Conservation (phyloP, 1,140 invertebrate genomes). For the Potamilus streckersoni region DNA sequence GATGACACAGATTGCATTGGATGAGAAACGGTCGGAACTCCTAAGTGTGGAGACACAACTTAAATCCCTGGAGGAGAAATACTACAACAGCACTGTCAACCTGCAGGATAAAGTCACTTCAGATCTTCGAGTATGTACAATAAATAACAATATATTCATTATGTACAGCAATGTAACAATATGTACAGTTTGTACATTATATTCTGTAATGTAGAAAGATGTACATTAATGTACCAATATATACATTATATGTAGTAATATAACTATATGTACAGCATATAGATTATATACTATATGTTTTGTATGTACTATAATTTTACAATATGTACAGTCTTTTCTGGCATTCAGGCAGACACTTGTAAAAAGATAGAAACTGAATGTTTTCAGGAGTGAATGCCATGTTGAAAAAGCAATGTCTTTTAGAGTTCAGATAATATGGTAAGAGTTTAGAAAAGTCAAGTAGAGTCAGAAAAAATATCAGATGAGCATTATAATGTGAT, state of each 20-base stretch:
- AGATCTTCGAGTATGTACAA: conserved; percentile 55
- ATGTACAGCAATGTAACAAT: background rate
- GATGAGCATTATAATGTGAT: too few relatives aligned
- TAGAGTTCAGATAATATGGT: too few relatives aligned
- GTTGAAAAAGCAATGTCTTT: too few relatives aligned
- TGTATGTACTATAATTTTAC: background rate
- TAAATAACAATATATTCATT: background rate
- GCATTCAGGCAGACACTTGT: too few relatives aligned
- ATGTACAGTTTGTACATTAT: background rate
- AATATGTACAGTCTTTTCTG: too few relatives aligned
- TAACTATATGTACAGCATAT: background rate
- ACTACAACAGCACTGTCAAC: conserved; percentile 52
- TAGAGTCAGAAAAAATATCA: too few relatives aligned
- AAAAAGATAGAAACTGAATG: too few relatives aligned
- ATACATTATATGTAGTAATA: too few relatives aligned
- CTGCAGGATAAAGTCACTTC: conserved; percentile 57
- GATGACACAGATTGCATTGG: conserved; percentile 57
- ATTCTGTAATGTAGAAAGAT: background rate
- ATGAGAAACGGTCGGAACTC: conserved; percentile 60
- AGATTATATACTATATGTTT: background rate
- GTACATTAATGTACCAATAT: background rate
- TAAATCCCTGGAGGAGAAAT: conserved; percentile 60
- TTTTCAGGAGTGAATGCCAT: too few relatives aligned
- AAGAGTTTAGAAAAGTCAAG: too few relatives aligned
- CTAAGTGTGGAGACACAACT: conserved; percentile 55